phyloP scores from a whole-genome alignment of 2,797 vertebrate species.

The Notoglanidium macrostoma region DNA sequence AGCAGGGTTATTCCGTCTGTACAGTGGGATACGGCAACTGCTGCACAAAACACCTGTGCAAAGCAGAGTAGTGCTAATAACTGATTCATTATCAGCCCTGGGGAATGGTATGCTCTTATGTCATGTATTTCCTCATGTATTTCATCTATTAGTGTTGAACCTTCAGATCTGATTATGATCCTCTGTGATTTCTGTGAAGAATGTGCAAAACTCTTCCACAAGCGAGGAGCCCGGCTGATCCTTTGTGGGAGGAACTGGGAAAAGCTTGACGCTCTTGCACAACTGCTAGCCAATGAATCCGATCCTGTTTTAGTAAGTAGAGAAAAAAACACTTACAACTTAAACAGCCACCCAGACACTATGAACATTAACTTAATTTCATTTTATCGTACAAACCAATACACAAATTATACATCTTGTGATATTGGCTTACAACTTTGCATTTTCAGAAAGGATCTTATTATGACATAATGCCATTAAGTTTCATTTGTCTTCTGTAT shows the following conservation, averaged over 20 bases:
- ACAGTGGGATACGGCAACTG: conserved; percentile 74
- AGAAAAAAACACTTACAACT: neutral
- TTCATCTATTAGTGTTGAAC: neutral
- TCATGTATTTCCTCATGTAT: neutral
- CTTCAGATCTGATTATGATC: neutral
- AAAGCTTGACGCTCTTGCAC: conserved; percentile 81
- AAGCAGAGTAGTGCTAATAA: conserved; percentile 92
- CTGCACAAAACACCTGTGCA: conserved; percentile 85
- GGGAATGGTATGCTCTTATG: conserved; percentile 81
- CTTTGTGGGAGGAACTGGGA: conserved; percentile 91
- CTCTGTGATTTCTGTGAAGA: conserved; percentile 68
- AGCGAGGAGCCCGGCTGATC: conserved; percentile 85
- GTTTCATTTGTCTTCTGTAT: neutral
- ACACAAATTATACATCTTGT: neutral
- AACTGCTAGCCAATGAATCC: conserved; percentile 78
- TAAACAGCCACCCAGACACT: neutral
- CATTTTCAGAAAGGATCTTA: neutral
- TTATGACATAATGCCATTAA: neutral
- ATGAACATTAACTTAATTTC: neutral
- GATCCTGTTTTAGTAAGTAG: conserved; percentile 83
- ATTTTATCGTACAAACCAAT: neutral
- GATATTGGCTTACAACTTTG: neutral
- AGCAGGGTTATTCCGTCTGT: conserved; percentile 86
- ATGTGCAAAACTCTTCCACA: conserved; percentile 87
- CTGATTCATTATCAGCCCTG: conserved; percentile 84